Evolutionary conservation across 2,113 vertebrate species (phyloP).

Genomic region (Bostrychus sinensis): DNA sequence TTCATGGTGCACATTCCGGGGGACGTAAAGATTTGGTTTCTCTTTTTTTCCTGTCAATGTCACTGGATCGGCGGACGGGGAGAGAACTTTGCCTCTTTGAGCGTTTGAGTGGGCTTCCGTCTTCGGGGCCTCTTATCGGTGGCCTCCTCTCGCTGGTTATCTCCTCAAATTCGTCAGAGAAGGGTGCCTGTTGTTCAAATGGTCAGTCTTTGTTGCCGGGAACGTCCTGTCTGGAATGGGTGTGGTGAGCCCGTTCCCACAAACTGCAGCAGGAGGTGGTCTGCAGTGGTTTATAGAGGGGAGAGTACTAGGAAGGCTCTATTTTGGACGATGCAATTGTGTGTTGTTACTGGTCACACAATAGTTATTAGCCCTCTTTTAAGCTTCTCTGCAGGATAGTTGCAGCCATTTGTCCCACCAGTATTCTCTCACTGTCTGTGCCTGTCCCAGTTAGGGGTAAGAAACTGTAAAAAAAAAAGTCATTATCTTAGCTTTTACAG

Average conservation of each 20-base stretch:
- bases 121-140: conserved; percentile 48
- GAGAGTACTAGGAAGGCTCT: not conserved
- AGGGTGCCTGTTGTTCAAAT: conserved; percentile 55
- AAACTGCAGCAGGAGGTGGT: not conserved
- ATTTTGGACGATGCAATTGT: not conserved
- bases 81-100: conserved; percentile 41
- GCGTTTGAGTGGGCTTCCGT: conserved; percentile 14
- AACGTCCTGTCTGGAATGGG: conserved; percentile 22
- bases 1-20: conserved; percentile 67
- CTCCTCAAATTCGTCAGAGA: conserved; percentile 60
- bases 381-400: not conserved
- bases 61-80: conserved; percentile 54
- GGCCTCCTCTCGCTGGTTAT: conserved; percentile 43
- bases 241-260: too few relatives aligned
- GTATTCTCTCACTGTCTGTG: not conserved
- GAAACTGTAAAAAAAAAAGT: not conserved
- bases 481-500: not conserved
- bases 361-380: not conserved
- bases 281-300: not conserved
- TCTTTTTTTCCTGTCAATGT: conserved; percentile 58
- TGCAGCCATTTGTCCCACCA: not conserved
- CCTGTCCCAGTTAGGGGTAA: not conserved
- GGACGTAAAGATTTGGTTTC: conserved; percentile 61
- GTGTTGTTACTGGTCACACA: not conserved
- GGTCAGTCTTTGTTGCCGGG: conserved; percentile 47